Percentiles rank a stretch among this genome's conserved stretches.
phyloP scores from a whole-genome alignment of 2,888 invertebrate species.

The Drosophila paramelanica region DNA sequence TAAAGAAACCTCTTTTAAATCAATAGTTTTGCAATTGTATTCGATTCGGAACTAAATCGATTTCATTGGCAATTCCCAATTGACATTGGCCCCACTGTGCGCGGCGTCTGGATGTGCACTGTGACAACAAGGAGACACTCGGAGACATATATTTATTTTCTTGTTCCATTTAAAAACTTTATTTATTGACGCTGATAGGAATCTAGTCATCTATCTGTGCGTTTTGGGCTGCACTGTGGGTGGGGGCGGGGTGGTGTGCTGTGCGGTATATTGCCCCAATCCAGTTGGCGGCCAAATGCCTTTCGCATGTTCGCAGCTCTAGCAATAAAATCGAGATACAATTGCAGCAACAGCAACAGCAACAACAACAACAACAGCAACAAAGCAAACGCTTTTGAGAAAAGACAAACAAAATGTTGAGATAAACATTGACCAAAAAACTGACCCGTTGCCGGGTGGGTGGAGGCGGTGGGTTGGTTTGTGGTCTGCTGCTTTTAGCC shows the following conservation, averaged over 20 bases:
- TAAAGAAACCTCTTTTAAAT: too few relatives aligned
- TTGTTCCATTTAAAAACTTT: slow-evolving; percentile 78
- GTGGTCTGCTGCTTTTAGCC: neutral
- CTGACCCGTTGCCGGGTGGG: slow-evolving; percentile 31
- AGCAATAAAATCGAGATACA: slow-evolving; percentile 74
- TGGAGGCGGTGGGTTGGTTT: neutral
- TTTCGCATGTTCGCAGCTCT: slow-evolving; percentile 58
- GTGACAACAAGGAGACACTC: slow-evolving; percentile 64
- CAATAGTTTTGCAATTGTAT: too few relatives aligned
- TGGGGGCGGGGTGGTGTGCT: neutral
- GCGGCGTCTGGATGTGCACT: slow-evolving; percentile 33
- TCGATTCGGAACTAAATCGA: neutral
- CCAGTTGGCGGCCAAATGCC: slow-evolving; percentile 26
- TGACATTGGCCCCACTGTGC: slow-evolving; percentile 28
- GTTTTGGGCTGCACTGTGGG: slow-evolving; percentile 45
- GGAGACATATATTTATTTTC: slow-evolving; percentile 75
- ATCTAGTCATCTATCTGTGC: slow-evolving; percentile 79
- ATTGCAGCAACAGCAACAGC: slow-evolving; percentile 29
- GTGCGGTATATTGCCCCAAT: neutral
- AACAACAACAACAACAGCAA: slow-evolving; percentile 37
- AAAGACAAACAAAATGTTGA: slow-evolving; percentile 63
- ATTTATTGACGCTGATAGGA: slow-evolving; percentile 79
- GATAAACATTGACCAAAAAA: slow-evolving; percentile 61
- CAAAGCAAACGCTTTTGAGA: slow-evolving; percentile 18
- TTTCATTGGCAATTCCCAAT: too few relatives aligned